A percentile compares a stretch with the other conserved stretches of the same genome.
These are phyloP conservation scores for Rhinophrynus dorsalis DNA, from an alignment of 2,797 vertebrate species.

Conservation along the genomic window DNA sequence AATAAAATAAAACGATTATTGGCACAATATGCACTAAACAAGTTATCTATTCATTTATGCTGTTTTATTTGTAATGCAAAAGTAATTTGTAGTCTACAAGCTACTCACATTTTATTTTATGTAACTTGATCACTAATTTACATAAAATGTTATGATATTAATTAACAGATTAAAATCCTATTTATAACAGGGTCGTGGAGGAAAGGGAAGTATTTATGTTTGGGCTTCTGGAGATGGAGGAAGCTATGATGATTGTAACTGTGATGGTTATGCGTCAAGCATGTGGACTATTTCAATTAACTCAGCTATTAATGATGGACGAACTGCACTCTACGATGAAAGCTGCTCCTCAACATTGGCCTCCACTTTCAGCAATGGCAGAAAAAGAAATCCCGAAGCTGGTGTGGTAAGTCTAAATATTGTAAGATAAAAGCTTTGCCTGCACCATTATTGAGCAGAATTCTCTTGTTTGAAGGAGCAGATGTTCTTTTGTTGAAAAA, in stretches of 20 bases:
- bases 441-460: background rate
- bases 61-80: too few species aligned
- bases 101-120: too few species aligned
- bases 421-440: slow-evolving; percentile 25
- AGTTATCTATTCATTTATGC: too few species aligned
- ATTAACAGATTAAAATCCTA: too few species aligned
- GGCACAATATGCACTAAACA: too few species aligned
- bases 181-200: slow-evolving; percentile 81
- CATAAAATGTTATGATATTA: too few species aligned
- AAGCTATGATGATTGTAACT: slow-evolving; percentile 98
- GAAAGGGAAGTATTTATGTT: slow-evolving; percentile 98
- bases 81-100: too few species aligned
- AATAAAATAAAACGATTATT: too few species aligned
- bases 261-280: slow-evolving; percentile 95
- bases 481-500: slow-evolving; percentile 51
- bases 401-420: slow-evolving; percentile 82
- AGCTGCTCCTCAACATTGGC: slow-evolving; percentile 97
- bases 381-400: slow-evolving; percentile 95
- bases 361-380: slow-evolving; percentile 96
- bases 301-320: slow-evolving; percentile 95
- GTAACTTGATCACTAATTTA: too few species aligned
- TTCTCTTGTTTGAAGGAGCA: slow-evolving; percentile 46
- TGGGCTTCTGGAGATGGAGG: slow-evolving; percentile 98
- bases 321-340: slow-evolving; percentile 94
- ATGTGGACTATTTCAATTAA: slow-evolving; percentile 99